phyloP scores from a whole-genome alignment of 2,888 invertebrate genomes.

The Tolmerus cingulatus region DNA sequence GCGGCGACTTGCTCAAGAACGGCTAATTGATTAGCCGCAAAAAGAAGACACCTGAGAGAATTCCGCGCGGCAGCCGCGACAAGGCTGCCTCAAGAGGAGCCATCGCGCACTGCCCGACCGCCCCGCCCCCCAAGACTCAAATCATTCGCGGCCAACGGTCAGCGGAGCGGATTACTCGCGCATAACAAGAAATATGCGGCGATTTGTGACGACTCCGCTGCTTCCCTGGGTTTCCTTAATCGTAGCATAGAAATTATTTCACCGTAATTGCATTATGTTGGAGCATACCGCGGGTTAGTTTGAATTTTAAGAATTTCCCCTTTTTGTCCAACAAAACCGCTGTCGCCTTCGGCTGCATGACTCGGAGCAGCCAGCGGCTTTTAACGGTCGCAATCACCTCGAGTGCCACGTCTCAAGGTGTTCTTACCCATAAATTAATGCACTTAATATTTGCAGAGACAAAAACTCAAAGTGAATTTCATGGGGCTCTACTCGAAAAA shows the following conservation, averaged over 20 bases:
- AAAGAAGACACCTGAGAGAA: neutral
- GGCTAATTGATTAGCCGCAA: neutral
- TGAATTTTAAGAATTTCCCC: neutral
- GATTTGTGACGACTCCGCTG: neutral
- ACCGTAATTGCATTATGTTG: slow-evolving; percentile 16
- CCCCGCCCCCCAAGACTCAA: neutral
- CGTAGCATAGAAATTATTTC: slow-evolving; percentile 14
- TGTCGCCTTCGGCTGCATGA: neutral
- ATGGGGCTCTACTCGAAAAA: neutral
- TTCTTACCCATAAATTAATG: neutral
- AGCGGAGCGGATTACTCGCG: neutral
- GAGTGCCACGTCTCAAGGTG: neutral
- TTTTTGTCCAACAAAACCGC: neutral
- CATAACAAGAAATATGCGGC: neutral
- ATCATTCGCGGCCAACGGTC: neutral
- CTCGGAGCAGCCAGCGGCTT: neutral
- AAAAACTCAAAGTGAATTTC: neutral
- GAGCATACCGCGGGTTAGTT: neutral
- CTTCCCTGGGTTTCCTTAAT: neutral
- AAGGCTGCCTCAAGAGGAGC: neutral
- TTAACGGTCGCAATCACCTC: neutral
- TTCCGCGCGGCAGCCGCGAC: neutral
- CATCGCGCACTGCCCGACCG: neutral
- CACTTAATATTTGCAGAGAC: neutral
- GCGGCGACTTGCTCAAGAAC: neutral